A percentile compares a stretch with the other conserved stretches of the same genome.
These are phyloP conservation scores for Cichlasoma orientale DNA, from an alignment of 2,797 vertebrate genomes.

Conservation along the genomic window DNA sequence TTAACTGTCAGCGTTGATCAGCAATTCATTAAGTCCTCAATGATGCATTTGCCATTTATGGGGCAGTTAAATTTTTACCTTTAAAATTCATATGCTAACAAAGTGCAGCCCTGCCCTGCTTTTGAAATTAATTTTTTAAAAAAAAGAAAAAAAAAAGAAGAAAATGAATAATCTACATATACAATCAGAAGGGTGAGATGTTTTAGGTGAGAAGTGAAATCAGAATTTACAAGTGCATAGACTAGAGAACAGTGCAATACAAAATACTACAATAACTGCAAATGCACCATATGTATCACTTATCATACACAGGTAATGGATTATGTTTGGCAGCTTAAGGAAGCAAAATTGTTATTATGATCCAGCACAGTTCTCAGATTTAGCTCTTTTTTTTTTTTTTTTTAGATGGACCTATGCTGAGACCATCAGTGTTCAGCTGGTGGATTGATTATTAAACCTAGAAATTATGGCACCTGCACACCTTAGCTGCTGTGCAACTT, in stretches of 20 bases:
- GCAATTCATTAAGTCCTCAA: constrained; percentile 25
- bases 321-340: constrained; percentile 57
- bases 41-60: background rate
- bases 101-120: background rate
- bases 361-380: constrained; percentile 34
- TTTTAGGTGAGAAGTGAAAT: constrained; percentile 6
- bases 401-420: constrained; percentile 39
- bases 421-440: constrained; percentile 33
- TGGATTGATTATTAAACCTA: constrained; percentile 53
- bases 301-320: constrained; percentile 56
- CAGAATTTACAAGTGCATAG: constrained; percentile 15
- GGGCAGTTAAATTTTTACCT: constrained; percentile 1
- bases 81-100: constrained; percentile 11
- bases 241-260: constrained; percentile 21
- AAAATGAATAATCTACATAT: constrained; percentile 26
- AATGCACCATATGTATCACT: constrained; percentile 56
- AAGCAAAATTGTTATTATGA: constrained; percentile 47
- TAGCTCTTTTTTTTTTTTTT: constrained; percentile 12
- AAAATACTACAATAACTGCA: constrained; percentile 44
- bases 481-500: constrained; percentile 50
- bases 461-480: constrained; percentile 53
- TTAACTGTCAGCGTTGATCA: constrained; percentile 40
- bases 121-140: background rate
- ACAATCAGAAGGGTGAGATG: background rate
- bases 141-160: background rate